A percentile compares a stretch with the other conserved stretches of the same genome.
Evolutionary conservation across 1,140 invertebrate genomes (phyloP).

Genomic region (Himalopsyche phryganea): DNA sequence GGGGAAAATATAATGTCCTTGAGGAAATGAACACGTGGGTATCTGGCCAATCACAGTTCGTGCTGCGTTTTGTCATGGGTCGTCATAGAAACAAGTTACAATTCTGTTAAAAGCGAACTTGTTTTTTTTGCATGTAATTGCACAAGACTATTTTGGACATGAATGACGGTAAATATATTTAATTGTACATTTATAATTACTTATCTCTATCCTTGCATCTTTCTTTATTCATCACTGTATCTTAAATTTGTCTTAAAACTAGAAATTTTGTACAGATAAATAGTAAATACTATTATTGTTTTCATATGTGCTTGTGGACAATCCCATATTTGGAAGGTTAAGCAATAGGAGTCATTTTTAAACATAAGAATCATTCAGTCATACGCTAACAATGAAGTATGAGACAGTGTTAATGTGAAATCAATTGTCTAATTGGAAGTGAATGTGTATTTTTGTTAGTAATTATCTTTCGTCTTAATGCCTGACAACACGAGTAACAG

Average conservation of each 20-base stretch:
- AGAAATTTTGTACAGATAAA: not conserved
- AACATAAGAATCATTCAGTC: too few relatives aligned
- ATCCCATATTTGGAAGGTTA: conserved; percentile 26
- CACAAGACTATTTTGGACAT: conserved; percentile 7
- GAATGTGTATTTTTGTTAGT: too few relatives aligned
- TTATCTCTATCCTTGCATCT: too few relatives aligned
- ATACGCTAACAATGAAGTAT: too few relatives aligned
- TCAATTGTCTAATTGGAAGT: too few relatives aligned
- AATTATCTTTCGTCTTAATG: too few relatives aligned
- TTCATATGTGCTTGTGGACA: conserved; percentile 22
- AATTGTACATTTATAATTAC: too few relatives aligned
- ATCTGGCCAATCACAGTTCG: conserved; percentile 15
- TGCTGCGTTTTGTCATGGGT: conserved; percentile 21
- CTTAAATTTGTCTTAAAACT: not conserved
- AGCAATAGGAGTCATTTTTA: conserved; percentile 16
- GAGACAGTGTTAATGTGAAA: too few relatives aligned
- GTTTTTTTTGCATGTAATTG: conserved; percentile 9
- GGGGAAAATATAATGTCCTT: too few relatives aligned
- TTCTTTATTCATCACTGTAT: not conserved
- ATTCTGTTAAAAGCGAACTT: conserved; percentile 11
- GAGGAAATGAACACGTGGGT: conserved; percentile 15
- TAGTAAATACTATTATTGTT: conserved; percentile 15
- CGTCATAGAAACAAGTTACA: conserved; percentile 23
- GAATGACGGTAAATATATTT: conserved; percentile 17
- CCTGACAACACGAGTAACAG: too few relatives aligned